A percentile compares a stretch with the other conserved stretches of the same genome.
Evolutionary conservation across 2,797 vertebrate species (phyloP).

Genomic region (Lycodopsis pacificus): DNA sequence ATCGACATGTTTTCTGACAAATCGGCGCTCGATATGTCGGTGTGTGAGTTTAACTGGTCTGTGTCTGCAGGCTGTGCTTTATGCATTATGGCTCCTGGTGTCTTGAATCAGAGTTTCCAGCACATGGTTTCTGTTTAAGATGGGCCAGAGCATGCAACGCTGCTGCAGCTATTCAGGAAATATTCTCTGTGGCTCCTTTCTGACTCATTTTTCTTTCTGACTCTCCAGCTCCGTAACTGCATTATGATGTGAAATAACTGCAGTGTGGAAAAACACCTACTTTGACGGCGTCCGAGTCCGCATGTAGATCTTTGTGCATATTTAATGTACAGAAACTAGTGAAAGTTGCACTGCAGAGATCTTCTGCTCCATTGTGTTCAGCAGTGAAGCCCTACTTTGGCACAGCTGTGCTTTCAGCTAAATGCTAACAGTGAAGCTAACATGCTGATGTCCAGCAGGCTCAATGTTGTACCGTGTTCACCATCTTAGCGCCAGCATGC

Average conservation of each 20-base stretch:
- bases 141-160: slow-evolving; percentile 57
- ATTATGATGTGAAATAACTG: slow-evolving; percentile 29
- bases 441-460: not conserved
- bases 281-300: not conserved
- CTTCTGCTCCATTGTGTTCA: not conserved
- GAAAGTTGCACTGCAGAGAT: not conserved
- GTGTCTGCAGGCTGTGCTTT: slow-evolving; percentile 58
- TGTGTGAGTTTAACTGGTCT: slow-evolving; percentile 28
- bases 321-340: not conserved
- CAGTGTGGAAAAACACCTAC: slow-evolving; percentile 13
- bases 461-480: not conserved
- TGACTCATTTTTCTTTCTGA: slow-evolving; percentile 36
- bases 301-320: not conserved
- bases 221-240: slow-evolving; percentile 19
- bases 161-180: slow-evolving; percentile 60
- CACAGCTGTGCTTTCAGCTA: not conserved
- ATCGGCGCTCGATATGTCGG: not conserved
- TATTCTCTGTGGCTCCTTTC: slow-evolving; percentile 60
- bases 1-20: slow-evolving; percentile 3
- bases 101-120: slow-evolving; percentile 80
- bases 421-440: not conserved
- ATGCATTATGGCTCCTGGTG: slow-evolving; percentile 62
- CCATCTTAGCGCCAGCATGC: not conserved
- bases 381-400: no score
- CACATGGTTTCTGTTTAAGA: slow-evolving; percentile 76